A percentile compares a stretch with the other conserved stretches of the same genome.
These are phyloP conservation scores for Bombus haemorrhoidalis DNA, from an alignment of 1,140 invertebrate species.

Conservation along the genomic window DNA sequence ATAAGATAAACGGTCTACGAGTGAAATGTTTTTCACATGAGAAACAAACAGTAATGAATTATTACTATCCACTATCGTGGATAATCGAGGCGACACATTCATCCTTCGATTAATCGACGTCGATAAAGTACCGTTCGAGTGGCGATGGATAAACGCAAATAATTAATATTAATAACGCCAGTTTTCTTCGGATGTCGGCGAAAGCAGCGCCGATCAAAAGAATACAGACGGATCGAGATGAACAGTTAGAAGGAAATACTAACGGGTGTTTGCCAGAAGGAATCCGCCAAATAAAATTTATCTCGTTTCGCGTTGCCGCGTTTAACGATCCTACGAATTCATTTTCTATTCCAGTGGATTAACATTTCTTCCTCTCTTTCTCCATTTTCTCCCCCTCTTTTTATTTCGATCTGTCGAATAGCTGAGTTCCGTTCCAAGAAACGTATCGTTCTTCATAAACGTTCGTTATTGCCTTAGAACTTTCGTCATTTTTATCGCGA, in stretches of 20 bases:
- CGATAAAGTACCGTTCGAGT: conserved; percentile 19
- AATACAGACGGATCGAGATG: neutral
- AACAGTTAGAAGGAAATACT: conserved; percentile 43
- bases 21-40: no score
- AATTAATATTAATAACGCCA: conserved; percentile 31
- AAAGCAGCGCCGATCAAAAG: neutral
- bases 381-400: no score
- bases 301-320: conserved; percentile 8
- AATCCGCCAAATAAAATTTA: conserved; percentile 26
- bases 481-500: no score
- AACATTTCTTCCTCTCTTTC: neutral
- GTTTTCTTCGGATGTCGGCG: neutral
- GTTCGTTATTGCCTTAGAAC: no score
- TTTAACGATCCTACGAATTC: neutral
- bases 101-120: neutral
- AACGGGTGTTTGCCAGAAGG: conserved; percentile 31
- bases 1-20: no score
- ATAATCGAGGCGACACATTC: no score
- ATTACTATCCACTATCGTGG: fast-evolving
- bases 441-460: no score
- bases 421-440: no score
- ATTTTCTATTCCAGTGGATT: neutral
- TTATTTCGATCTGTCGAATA: neutral
- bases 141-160: neutral
- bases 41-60: no score